Base-by-base conservation (phyloP, 2,113 vertebrate genomes). In the Chinchilla lanigera region DNA sequence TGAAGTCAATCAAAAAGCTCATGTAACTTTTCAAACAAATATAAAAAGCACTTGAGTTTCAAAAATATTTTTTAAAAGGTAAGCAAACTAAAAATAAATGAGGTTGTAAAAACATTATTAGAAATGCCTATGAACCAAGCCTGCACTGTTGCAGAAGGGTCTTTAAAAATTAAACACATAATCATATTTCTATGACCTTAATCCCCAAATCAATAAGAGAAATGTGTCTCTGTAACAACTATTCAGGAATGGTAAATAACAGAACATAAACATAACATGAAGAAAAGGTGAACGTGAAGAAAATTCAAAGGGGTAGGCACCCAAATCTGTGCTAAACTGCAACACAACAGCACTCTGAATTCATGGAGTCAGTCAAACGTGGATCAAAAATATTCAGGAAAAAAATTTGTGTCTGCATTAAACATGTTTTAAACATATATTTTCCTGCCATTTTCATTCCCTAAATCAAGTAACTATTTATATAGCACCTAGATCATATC, bases 131-230 rank as follows among this genome's bases (percentile, higher is more conserved):
- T 52, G 85, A 97, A 82, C 69, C 63, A 93, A 81, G 52, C n/a
- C 69, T 75, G n/a, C 50, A 93, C 16, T 95, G 24, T 71, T 94
- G 77, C 4, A 94, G 24, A 14, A 94, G 24, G 56, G 69, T 89
- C 86, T 97, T 97, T 96, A 97, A 97, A 98, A 96, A 92, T 95
- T 96, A 96, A 97, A 83, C 87, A 95, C 28, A 97, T 90, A 92
- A 86, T 94, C 89, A 86, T 69, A 97, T 77, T 93, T 97, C 93
- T 95, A 83, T 90, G 81, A 95, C 95, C 26, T 95, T 94, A 97
- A 94, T 96, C 50, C 56, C 69, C 87, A 97, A 90, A 97, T 97
- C 96, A 98, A 85, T 93, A 97, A 86, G 61, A 91, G 71, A 93
- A 95, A 93, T 52, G 13, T 86, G 30, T 97, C 84, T 58, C 91